Evolutionary conservation across 2,113 vertebrate genomes (phyloP).

Genomic region (Tricholaema leucomelas): DNA sequence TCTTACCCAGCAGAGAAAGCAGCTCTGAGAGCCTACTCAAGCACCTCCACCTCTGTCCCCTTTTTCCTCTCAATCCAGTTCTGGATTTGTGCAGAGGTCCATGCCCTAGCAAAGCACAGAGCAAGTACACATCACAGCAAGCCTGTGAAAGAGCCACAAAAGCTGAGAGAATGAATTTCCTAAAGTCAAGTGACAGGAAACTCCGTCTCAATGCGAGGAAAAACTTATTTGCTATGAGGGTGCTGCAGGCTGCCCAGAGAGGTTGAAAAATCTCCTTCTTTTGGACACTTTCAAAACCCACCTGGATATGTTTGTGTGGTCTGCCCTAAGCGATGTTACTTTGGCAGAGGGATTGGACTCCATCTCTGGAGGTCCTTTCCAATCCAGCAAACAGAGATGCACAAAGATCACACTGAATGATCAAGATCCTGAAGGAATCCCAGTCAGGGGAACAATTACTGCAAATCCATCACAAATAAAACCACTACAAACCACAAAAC

Average conservation of each 20-base stretch:
- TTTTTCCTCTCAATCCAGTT: neutral
- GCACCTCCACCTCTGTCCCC: neutral
- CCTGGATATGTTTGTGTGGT: no score
- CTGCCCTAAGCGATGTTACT: no score
- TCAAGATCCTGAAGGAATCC: neutral
- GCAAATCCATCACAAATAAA: neutral
- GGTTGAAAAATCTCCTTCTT: no score
- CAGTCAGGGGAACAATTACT: neutral
- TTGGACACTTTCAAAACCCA: no score
- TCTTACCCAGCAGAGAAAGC: neutral
- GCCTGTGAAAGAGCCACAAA: neutral
- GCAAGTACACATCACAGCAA: neutral
- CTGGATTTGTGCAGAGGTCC: neutral
- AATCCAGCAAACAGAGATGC: neutral
- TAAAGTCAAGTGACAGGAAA: neutral
- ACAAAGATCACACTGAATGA: rapidly evolving
- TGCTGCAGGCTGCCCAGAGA: no score
- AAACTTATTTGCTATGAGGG: no score
- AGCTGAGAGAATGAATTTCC: neutral
- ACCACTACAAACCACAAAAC: neutral
- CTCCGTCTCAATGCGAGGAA: no score
- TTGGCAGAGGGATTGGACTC: no score
- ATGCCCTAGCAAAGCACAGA: neutral
- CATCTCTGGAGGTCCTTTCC: no score
- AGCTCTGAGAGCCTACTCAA: neutral